Evolutionary conservation across 2,113 vertebrate genomes (phyloP).

Genomic region (Gopherus flavomarginatus): DNA sequence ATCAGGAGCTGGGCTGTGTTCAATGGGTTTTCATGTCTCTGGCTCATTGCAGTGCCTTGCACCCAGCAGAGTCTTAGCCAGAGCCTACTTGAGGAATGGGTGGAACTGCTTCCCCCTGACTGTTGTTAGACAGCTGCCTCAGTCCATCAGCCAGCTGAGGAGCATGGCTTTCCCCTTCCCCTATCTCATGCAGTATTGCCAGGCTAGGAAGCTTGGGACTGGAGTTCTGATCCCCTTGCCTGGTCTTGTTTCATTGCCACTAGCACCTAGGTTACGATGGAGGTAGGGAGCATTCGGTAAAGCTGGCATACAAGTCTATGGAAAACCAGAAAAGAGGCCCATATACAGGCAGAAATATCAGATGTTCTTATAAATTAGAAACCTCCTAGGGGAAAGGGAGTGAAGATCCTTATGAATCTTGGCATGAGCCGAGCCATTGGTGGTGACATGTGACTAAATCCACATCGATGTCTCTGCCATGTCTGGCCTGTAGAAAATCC

Average conservation of each 20-base stretch:
- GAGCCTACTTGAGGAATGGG: not conserved
- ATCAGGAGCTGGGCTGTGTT: not conserved
- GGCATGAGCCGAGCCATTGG: not conserved
- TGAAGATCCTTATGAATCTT: not conserved
- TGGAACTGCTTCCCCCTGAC: not conserved
- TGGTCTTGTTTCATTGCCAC: not conserved
- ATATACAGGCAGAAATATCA: not conserved
- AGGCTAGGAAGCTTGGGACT: not conserved
- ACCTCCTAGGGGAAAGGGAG: not conserved
- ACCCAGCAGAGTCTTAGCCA: not conserved
- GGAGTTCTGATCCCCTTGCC: not conserved
- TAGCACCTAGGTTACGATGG: not conserved
- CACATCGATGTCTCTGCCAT: not conserved
- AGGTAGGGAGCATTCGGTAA: not conserved
- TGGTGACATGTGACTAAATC: not conserved
- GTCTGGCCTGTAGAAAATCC: no score
- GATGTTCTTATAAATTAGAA: not conserved
- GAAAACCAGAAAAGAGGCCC: not conserved
- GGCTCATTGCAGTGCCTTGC: no score
- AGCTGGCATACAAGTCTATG: accelerated
- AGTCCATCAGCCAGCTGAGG: not conserved
- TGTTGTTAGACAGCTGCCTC: not conserved
- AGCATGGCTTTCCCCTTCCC: not conserved
- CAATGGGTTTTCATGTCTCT: not conserved
- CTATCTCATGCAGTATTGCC: not conserved